phyloP scores from a whole-genome alignment of 2,797 vertebrate genomes.

The Esox masquinongy region DNA sequence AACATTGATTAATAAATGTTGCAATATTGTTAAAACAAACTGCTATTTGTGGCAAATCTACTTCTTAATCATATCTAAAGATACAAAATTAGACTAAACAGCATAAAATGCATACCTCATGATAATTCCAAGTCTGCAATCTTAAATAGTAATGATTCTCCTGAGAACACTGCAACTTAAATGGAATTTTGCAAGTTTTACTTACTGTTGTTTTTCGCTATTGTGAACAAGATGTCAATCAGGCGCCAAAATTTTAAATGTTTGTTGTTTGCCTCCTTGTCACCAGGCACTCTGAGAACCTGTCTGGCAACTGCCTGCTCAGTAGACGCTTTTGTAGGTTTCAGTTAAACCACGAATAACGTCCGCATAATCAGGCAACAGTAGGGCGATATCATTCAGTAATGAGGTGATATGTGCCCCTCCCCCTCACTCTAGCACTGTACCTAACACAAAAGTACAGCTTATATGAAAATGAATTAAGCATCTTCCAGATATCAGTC shows the following conservation, averaged over 20 bases:
- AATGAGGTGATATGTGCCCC: not conserved
- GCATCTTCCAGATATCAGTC: not conserved
- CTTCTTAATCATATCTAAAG: not conserved
- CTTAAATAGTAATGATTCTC: not conserved
- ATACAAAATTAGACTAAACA: not conserved
- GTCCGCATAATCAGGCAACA: slow-evolving; percentile 8
- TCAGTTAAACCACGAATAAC: slow-evolving; percentile 51
- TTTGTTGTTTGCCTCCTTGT: not conserved
- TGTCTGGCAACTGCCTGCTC: slow-evolving; percentile 12
- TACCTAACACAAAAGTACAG: not conserved
- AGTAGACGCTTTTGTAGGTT: slow-evolving; percentile 42
- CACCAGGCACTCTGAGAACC: slow-evolving; percentile 5
- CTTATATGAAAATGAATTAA: not conserved
- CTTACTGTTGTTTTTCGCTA: slow-evolving; percentile 4
- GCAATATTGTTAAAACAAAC: not conserved
- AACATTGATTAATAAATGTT: not conserved
- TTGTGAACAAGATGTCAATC: not conserved
- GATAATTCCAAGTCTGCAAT: too few species aligned
- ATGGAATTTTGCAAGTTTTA: not conserved
- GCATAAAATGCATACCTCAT: not conserved
- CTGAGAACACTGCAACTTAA: not conserved
- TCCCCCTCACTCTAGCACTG: too few species aligned
- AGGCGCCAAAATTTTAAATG: not conserved
- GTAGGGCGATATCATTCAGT: not conserved
- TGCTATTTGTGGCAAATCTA: not conserved